These are phyloP conservation scores for Napeogenes inachia DNA, from an alignment of 2,888 invertebrate species.

Conservation along the genomic window DNA sequence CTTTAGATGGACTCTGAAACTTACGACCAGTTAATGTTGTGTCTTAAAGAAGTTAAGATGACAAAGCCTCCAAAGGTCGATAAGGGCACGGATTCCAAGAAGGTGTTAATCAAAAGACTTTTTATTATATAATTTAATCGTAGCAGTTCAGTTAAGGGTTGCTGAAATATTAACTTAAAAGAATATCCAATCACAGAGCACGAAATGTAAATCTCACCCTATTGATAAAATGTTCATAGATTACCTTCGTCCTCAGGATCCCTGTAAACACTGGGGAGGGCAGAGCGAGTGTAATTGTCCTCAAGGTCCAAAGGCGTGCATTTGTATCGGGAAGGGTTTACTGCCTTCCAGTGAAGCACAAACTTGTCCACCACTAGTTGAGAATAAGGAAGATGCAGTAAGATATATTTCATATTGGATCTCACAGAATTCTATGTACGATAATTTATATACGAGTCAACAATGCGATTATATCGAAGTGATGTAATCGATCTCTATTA, in stretches of 20 bases:
- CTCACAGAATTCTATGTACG: too few relatives aligned
- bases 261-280: conserved; percentile 58
- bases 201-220: conserved; percentile 1
- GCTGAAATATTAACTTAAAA: too few relatives aligned
- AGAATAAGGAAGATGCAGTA: conserved; percentile 41
- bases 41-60: conserved; percentile 50
- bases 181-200: too few relatives aligned
- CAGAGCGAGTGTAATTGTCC: conserved; percentile 61
- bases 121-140: too few relatives aligned
- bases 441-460: too few relatives aligned
- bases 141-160: too few relatives aligned
- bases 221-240: background rate
- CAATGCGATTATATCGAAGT: too few relatives aligned
- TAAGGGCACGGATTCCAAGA: conserved; percentile 49
- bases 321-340: conserved; percentile 49
- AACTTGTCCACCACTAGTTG: conserved; percentile 39
- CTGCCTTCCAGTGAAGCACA: conserved; percentile 39
- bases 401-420: conserved; percentile 2
- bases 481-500: too few relatives aligned
- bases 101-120: conserved; percentile 38
- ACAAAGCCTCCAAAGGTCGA: conserved; percentile 45
- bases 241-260: conserved; percentile 39
- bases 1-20: conserved; percentile 59
- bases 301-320: conserved; percentile 53
- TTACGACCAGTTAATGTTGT: conserved; percentile 60